Base-by-base conservation (phyloP, 1,140 invertebrate genomes). In the Brachionus plicatilis region DNA sequence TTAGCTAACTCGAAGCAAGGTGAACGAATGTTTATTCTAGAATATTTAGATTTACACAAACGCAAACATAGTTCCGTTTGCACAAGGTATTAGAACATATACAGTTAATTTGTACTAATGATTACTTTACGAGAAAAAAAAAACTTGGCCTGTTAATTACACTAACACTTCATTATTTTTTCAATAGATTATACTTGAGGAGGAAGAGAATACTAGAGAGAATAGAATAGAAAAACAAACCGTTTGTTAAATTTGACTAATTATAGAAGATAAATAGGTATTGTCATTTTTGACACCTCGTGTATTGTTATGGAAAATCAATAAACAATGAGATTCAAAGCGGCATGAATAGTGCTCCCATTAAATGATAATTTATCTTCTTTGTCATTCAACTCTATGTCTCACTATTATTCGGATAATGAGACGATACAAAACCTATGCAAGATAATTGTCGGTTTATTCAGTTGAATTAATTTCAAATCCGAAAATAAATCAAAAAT, bases 361-460 rank as follows among this genome's bases (percentile, higher is more conserved):
- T 72, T 43, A 72, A 72, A 72, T 72, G 68, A 72, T 72, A 72
- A 72, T 72, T 72, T 43, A 72, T 72, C 29, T 43, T 4, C 17
- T 72, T 43, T 60, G 53, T 60, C 53, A 60, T 37, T 72, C 33
- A 72, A 72, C 68, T 43, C 29, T 12, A 17, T 11, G 17, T 72
- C 33, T 29, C 33, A 41, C 27, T 43, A 41, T 72, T 43, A 43
- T 72, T 72, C 41, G 68, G 68, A 72, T 43, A 72, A 72, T 72
- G 33, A 72, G 68, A 72, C 68, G 68, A 72, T 72, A 41, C 33
- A 72, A 43, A 72, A 72, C 41, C 53, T 60, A 24, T 20, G 53
- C 53, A 60, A 41, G 68, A 72, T 72, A 72, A 72, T 72, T 72
- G 68, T 72, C 68, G 68, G 68, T 72, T 72, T 72, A 24, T 72